phyloP scores from a whole-genome alignment of 2,113 vertebrate genomes.

The Sorex araneus region DNA sequence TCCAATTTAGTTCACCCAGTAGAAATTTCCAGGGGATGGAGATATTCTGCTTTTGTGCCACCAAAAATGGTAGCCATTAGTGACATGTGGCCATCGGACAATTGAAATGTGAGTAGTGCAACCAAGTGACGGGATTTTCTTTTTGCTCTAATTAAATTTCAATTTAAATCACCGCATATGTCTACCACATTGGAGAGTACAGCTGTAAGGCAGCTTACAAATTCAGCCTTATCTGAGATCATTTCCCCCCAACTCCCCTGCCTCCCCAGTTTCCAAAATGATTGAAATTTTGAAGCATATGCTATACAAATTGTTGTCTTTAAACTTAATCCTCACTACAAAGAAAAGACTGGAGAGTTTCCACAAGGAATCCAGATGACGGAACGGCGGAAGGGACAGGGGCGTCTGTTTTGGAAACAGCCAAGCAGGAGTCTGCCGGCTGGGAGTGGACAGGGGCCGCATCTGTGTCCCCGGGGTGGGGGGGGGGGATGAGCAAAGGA shows the following conservation, averaged over 20 bases:
- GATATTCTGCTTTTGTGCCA: not conserved
- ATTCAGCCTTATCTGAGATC: slow-evolving; percentile 72
- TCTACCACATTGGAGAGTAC: slow-evolving; percentile 53
- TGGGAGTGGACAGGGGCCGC: not conserved
- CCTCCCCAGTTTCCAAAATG: slow-evolving; percentile 36
- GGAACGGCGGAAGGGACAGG: not conserved
- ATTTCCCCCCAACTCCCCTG: not conserved
- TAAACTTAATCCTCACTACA: slow-evolving; percentile 69
- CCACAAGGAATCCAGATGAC: slow-evolving; percentile 77
- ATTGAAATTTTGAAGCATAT: slow-evolving; percentile 63
- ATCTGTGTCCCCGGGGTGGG: not conserved
- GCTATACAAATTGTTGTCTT: slow-evolving; percentile 76
- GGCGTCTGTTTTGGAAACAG: slow-evolving; percentile 5
- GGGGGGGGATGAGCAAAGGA: not conserved
- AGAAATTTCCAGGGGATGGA: not conserved
- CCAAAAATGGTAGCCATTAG: slow-evolving; percentile 10
- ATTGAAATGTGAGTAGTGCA: not conserved
- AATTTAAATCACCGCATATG: slow-evolving; percentile 60
- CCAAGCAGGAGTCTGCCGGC: not conserved
- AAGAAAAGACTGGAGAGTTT: slow-evolving; percentile 45
- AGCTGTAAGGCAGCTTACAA: not conserved
- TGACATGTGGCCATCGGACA: not conserved
- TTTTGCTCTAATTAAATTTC: slow-evolving; percentile 40
- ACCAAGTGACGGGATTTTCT: slow-evolving; percentile 23
- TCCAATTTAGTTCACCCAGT: no score